Percentiles rank a stretch among this genome's conserved stretches.
phyloP scores from a whole-genome alignment of 2,797 vertebrate genomes.

The Pempheris klunzingeri region DNA sequence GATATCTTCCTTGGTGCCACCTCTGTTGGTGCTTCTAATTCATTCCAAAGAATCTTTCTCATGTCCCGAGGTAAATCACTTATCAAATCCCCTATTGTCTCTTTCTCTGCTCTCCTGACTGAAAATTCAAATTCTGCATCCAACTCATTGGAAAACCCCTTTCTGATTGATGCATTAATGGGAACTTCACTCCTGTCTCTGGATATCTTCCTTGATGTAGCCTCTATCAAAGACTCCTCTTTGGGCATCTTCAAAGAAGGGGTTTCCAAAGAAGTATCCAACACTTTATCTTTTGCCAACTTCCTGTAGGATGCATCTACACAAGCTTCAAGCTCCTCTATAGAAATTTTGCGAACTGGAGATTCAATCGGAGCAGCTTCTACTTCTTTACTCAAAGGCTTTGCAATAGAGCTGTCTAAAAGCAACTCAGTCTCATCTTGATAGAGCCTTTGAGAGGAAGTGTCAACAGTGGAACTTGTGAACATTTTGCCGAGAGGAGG shows the following conservation, averaged over 20 bases:
- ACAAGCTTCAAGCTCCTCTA: conserved; percentile 84
- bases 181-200: conserved; percentile 67
- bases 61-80: conserved; percentile 69
- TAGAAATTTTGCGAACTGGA: conserved; percentile 86
- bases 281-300: conserved; percentile 62
- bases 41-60: conserved; percentile 71
- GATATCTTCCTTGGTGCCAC: conserved; percentile 56
- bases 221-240: conserved; percentile 62
- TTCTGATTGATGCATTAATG: conserved; percentile 64
- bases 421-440: conserved; percentile 72
- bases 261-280: conserved; percentile 60
- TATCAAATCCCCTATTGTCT: conserved; percentile 57
- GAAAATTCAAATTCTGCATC: conserved; percentile 62
- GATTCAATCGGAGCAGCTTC: conserved; percentile 71
- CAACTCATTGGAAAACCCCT: conserved; percentile 58
- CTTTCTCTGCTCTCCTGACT: conserved; percentile 64
- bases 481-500: conserved; percentile 88
- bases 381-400: conserved; percentile 69
- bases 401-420: conserved; percentile 64
- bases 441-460: conserved; percentile 70
- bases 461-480: conserved; percentile 76
- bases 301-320: conserved; percentile 59
- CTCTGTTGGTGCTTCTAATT: conserved; percentile 66
- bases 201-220: conserved; percentile 60
- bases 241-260: conserved; percentile 51